phyloP scores from a whole-genome alignment of 2,797 vertebrate genomes.

The Chrysocyon brachyurus region DNA sequence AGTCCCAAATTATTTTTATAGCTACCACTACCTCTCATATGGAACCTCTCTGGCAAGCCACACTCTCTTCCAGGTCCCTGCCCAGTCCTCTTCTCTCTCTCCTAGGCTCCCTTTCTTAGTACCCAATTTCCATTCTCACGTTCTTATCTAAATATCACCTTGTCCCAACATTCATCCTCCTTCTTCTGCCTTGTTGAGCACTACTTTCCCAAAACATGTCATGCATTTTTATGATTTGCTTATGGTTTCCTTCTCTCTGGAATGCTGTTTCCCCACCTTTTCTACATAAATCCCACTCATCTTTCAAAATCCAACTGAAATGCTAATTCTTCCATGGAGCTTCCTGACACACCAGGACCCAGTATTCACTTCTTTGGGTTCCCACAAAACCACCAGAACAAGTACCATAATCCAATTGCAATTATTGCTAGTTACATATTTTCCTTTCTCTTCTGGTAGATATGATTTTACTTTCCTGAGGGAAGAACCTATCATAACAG shows the following conservation, averaged over 20 bases:
- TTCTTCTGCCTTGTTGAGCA: not conserved
- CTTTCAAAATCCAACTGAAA: not conserved
- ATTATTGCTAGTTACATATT: not conserved
- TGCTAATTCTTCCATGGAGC: not conserved
- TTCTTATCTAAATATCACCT: not conserved
- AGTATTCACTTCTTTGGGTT: not conserved
- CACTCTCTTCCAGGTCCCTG: not conserved
- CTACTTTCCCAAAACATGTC: not conserved
- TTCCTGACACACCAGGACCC: not conserved
- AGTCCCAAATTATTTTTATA: not conserved
- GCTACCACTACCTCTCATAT: not conserved
- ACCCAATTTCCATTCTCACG: not conserved
- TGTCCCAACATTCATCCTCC: not conserved
- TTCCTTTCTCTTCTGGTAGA: not conserved
- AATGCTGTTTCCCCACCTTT: not conserved
- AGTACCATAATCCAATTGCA: not conserved
- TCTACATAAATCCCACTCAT: not conserved
- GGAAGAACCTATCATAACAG: not conserved
- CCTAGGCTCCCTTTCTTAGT: not conserved
- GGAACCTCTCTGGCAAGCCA: not conserved
- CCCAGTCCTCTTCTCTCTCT: no score
- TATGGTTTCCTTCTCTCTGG: not conserved
- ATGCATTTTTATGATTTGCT: slow-evolving; percentile 3
- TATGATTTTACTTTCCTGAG: not conserved
- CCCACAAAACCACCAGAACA: not conserved